Evolutionary conservation across 2,888 invertebrate species (phyloP).

Genomic region (Trachelus tabidus): DNA sequence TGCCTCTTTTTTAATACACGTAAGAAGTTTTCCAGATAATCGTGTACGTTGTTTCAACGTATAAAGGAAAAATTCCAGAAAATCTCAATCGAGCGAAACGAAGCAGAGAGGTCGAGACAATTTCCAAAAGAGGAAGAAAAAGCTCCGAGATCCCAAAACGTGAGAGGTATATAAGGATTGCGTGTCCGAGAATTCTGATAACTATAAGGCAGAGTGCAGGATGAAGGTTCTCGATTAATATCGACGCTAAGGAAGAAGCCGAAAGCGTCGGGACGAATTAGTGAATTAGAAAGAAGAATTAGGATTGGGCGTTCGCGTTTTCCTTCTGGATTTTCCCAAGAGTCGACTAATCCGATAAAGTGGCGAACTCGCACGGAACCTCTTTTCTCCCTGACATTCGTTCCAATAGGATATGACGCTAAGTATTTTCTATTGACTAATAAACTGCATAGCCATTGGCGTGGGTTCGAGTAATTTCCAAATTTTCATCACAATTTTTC

Average conservation of each 20-base stretch:
- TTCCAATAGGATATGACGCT: conserved; percentile 49
- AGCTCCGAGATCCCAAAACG: not conserved
- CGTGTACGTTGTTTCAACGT: too few relatives aligned
- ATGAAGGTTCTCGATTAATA: conserved; percentile 27
- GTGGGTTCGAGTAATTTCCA: too few relatives aligned
- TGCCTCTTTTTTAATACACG: not conserved
- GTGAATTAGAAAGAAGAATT: conserved; percentile 45
- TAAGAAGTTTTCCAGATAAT: not conserved
- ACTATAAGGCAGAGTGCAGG: too few relatives aligned
- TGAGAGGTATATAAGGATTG: too few relatives aligned
- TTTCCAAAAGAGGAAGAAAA: not conserved
- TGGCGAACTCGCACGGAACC: conserved; percentile 52
- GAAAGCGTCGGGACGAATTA: conserved; percentile 45
- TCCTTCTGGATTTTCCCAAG: conserved; percentile 36
- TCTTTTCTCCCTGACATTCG: conserved; percentile 42
- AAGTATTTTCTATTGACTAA: conserved; percentile 51
- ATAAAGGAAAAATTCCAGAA: too few relatives aligned
- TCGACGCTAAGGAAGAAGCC: conserved; percentile 34
- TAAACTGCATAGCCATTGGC: conserved; percentile 38
- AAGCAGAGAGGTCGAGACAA: too few relatives aligned
- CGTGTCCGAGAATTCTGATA: too few relatives aligned
- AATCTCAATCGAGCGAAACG: too few relatives aligned
- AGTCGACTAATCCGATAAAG: conserved; percentile 56
- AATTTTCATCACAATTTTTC: too few relatives aligned
- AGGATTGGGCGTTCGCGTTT: conserved; percentile 30